A percentile compares a stretch with the other conserved stretches of the same genome.
phyloP scores from a whole-genome alignment of 2,888 invertebrate genomes.

The Xestia xanthographa region DNA sequence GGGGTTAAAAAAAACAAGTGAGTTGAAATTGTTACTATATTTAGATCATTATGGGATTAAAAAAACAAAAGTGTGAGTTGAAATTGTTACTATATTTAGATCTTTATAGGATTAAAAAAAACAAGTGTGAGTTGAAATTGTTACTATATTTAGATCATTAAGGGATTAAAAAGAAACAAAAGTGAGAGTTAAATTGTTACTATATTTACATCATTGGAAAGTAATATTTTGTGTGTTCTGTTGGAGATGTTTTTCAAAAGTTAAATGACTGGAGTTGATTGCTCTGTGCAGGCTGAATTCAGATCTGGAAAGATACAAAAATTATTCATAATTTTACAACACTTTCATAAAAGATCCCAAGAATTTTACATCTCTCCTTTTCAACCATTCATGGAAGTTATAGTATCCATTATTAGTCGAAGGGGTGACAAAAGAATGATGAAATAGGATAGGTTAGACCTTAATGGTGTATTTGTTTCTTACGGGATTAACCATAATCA shows the following conservation, averaged over 20 bases:
- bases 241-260: neutral
- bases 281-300: neutral
- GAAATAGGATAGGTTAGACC: neutral
- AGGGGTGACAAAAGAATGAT: neutral
- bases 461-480: neutral
- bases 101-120: constrained; percentile 4
- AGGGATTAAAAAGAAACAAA: neutral
- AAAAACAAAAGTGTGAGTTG: constrained; percentile 5
- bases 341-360: neutral
- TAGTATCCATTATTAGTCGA: neutral
- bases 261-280: neutral
- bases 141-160: too few species aligned
- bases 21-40: constrained; percentile 13
- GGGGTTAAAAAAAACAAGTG: neutral
- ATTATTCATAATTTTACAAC: neutral
- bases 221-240: neutral
- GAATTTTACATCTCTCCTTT: neutral
- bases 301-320: constrained; percentile 18
- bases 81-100: too few species aligned
- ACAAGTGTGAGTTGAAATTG: neutral
- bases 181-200: constrained; percentile 4
- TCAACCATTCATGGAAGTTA: neutral
- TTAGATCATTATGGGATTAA: too few species aligned
- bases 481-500: neutral
- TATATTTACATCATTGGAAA: constrained; percentile 17